Conservation (phyloP, 2,888 invertebrate genomes). For the Drosophila parthenogenetica region DNA sequence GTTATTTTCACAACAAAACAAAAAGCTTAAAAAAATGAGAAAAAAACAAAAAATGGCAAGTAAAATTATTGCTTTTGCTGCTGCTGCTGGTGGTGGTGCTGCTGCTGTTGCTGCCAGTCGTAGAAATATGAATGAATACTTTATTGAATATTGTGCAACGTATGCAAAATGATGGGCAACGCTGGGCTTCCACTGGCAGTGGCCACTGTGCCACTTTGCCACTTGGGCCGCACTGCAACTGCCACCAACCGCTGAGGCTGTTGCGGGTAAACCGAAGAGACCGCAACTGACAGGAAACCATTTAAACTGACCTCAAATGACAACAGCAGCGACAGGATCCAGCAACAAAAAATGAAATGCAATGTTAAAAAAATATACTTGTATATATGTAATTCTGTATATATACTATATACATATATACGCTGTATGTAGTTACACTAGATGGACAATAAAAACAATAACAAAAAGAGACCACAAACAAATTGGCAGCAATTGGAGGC, state of each 20-base stretch:
- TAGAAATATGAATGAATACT: slow-evolving; percentile 72
- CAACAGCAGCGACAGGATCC: slow-evolving; percentile 68
- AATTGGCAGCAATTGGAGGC: slow-evolving; percentile 78
- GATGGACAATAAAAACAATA: slow-evolving; percentile 56
- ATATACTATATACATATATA: slow-evolving; percentile 20
- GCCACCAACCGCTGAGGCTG: slow-evolving; percentile 24
- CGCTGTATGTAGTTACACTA: slow-evolving; percentile 43
- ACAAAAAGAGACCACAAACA: slow-evolving; percentile 68
- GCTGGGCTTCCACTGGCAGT: slow-evolving; percentile 4
- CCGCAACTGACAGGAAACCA: slow-evolving; percentile 81
- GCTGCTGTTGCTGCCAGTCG: slow-evolving; percentile 27
- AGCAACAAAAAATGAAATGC: slow-evolving; percentile 37
- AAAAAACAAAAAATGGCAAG: slow-evolving; percentile 5
- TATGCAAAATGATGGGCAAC: slow-evolving; percentile 55
- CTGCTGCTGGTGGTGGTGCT: slow-evolving; percentile 1
- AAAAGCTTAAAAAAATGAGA: slow-evolving; percentile 2
- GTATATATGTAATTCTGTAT: neutral
- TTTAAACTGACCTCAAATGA: slow-evolving; percentile 82
- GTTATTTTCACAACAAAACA: slow-evolving; percentile 41
- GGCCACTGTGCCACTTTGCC: slow-evolving; percentile 15
- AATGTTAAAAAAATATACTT: slow-evolving; percentile 26
- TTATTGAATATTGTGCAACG: slow-evolving; percentile 73
- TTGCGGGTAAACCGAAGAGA: slow-evolving; percentile 69
- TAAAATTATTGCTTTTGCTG: slow-evolving; percentile 16
- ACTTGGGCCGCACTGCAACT: slow-evolving; percentile 2